A percentile compares a stretch with the other conserved stretches of the same genome.
These are phyloP conservation scores for Adelges cooleyi DNA, from an alignment of 1,140 invertebrate species.

Conservation along the genomic window DNA sequence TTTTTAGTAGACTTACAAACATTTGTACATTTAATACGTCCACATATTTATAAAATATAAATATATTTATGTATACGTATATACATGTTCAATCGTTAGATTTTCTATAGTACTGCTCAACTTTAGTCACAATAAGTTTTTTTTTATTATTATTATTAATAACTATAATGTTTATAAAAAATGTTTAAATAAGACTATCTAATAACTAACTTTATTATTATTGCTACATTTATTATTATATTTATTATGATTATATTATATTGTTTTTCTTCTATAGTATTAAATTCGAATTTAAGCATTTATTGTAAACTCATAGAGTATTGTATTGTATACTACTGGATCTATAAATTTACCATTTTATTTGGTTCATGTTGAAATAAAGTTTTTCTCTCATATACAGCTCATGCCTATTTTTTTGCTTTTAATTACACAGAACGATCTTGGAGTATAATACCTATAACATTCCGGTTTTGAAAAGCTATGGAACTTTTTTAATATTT, in stretches of 20 bases:
- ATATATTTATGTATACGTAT: neutral
- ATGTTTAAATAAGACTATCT: neutral
- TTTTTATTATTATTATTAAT: constrained; percentile 6
- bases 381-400: neutral
- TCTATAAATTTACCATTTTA: too few relatives aligned
- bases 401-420: neutral
- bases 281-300: constrained; percentile 7
- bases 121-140: constrained; percentile 14
- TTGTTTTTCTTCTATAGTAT: neutral
- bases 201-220: constrained; percentile 1
- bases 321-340: too few relatives aligned
- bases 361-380: too few relatives aligned
- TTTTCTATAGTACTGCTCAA: constrained; percentile 19
- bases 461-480: neutral
- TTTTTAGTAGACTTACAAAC: constrained; percentile 8
- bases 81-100: neutral
- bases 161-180: neutral
- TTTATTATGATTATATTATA: neutral
- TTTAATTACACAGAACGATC: neutral
- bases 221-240: neutral
- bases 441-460: neutral
- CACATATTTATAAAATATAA: too few relatives aligned
- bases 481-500: neutral
- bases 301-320: constrained; percentile 3
- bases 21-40: constrained; percentile 10